phyloP scores from a whole-genome alignment of 2,888 invertebrate genomes.

The Folsomia candida region DNA sequence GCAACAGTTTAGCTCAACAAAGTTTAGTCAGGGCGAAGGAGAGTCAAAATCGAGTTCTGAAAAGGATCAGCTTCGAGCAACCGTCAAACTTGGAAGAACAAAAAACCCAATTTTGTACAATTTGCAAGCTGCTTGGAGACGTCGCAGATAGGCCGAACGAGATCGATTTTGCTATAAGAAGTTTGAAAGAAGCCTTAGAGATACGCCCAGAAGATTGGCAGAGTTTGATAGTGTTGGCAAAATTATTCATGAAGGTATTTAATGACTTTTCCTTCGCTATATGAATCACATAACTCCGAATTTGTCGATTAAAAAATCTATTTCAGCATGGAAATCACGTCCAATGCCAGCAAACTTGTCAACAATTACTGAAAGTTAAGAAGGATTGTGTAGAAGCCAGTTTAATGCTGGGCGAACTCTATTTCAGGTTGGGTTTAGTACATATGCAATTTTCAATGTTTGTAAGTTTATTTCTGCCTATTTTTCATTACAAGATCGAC shows the following conservation, averaged over 20 bases:
- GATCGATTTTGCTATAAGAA: conserved; percentile 70
- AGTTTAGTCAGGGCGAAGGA: conserved; percentile 74
- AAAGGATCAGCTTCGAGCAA: conserved; percentile 66
- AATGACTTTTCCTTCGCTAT: not conserved
- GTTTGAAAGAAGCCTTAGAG: conserved; percentile 82
- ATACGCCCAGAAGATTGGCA: conserved; percentile 73
- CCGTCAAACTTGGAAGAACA: conserved; percentile 57
- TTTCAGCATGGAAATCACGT: conserved; percentile 75
- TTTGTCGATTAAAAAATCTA: not conserved
- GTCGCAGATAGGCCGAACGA: conserved; percentile 66
- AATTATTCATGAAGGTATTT: conserved; percentile 72
- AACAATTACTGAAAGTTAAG: conserved; percentile 75
- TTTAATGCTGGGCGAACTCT: conserved; percentile 93
- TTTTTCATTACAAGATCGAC: too few species aligned
- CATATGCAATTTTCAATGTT: too few species aligned
- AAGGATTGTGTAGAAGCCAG: conserved; percentile 88
- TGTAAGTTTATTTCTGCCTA: too few species aligned
- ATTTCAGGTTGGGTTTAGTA: too few species aligned
- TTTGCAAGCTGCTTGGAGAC: conserved; percentile 72
- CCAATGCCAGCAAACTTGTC: conserved; percentile 82
- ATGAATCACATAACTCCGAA: not conserved
- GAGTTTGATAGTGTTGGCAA: conserved; percentile 71
- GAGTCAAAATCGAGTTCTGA: conserved; percentile 70
- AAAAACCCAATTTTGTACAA: conserved; percentile 56
- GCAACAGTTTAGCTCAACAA: conserved; percentile 55